Evolutionary conservation across 2,113 vertebrate species (phyloP).

Genomic region (Engraulis encrasicolus): DNA sequence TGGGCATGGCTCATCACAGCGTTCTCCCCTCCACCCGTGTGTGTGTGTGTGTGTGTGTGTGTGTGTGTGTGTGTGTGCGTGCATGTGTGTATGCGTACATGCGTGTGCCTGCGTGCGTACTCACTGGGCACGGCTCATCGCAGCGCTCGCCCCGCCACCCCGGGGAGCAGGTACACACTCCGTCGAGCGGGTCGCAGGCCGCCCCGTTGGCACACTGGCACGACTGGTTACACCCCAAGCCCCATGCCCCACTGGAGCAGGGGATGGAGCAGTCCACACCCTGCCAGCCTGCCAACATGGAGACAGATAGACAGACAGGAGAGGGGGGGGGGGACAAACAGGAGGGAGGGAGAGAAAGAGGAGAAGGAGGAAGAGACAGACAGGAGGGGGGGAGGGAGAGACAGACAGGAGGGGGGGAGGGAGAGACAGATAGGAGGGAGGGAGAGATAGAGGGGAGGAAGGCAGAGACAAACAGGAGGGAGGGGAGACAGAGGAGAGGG

Average conservation of each 20-base stretch:
- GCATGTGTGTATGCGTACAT: not conserved
- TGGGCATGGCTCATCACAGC: conserved; percentile 86
- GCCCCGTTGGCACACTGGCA: conserved; percentile 88
- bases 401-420: not conserved
- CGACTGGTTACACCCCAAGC: conserved; percentile 87
- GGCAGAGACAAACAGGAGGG: not conserved
- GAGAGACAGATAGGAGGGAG: not conserved
- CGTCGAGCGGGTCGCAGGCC: conserved; percentile 85
- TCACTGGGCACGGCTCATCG: conserved; percentile 86
- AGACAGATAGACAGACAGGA: not conserved
- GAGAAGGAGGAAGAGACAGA: not conserved
- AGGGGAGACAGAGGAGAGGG: not conserved
- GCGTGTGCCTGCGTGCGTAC: conserved; percentile 47
- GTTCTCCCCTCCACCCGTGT: conserved; percentile 87
- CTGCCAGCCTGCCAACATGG: conserved; percentile 92
- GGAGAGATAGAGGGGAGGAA: not conserved
- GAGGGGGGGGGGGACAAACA: not conserved
- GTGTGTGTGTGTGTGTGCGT: not conserved
- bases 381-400: not conserved
- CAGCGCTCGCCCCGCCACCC: conserved; percentile 92
- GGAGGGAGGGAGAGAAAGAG: not conserved
- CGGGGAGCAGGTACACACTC: conserved; percentile 86
- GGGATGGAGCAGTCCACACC: conserved; percentile 90
- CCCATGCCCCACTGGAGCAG: conserved; percentile 90
- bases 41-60: not conserved